Conservation (phyloP, 2,113 vertebrate species). For the Proteles cristata region DNA sequence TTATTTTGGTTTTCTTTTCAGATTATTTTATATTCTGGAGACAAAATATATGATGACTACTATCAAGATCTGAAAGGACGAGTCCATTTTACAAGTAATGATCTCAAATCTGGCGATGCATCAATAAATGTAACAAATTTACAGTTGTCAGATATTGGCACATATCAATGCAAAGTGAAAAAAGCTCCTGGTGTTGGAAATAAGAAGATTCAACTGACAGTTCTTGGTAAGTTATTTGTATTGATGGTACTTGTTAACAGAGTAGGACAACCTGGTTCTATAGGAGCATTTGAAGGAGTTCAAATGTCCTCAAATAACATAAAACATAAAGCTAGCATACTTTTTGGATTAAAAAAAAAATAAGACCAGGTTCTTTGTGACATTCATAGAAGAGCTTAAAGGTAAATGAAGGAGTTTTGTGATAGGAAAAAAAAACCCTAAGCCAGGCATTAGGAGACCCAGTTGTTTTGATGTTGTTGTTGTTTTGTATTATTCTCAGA, state of each 20-base stretch:
- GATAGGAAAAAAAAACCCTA: not conserved
- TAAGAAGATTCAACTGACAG: slow-evolving; percentile 91
- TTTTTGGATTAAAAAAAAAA: not conserved
- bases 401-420: not conserved
- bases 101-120: slow-evolving; percentile 93
- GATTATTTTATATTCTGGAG: slow-evolving; percentile 94
- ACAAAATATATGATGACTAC: slow-evolving; percentile 91
- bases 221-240: slow-evolving; percentile 91
- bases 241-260: not conserved
- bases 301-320: not conserved
- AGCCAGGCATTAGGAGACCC: not conserved
- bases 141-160: slow-evolving; percentile 91
- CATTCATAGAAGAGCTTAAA: not conserved
- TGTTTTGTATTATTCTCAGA: not conserved
- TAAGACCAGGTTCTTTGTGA: not conserved
- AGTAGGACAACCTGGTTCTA: not conserved
- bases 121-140: slow-evolving; percentile 93
- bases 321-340: not conserved
- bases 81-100: slow-evolving; percentile 91
- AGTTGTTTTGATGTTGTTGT: not conserved
- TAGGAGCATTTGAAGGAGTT: not conserved
- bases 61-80: slow-evolving; percentile 87
- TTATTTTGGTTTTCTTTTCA: slow-evolving; percentile 83
- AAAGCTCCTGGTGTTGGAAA: slow-evolving; percentile 93
- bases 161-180: slow-evolving; percentile 97